These are phyloP conservation scores for Scylla paramamosain DNA, from an alignment of 1,140 invertebrate genomes.

Conservation along the genomic window DNA sequence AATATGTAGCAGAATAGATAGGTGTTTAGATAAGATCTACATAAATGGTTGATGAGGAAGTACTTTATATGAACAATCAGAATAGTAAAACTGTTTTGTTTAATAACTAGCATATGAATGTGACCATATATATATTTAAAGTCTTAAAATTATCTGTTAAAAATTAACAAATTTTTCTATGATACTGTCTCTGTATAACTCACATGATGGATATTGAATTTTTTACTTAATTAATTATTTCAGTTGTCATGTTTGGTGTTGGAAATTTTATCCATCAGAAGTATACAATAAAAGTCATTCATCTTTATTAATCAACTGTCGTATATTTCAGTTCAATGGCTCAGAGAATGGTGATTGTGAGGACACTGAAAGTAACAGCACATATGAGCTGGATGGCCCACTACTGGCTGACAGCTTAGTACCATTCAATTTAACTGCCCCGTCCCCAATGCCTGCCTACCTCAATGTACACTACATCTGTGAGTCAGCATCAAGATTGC, in stretches of 20 bases:
- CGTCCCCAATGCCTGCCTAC: constrained; percentile 89
- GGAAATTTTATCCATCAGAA: background rate
- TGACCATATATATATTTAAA: no score
- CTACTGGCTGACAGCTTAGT: constrained; percentile 86
- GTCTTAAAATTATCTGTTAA: no score
- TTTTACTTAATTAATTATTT: no score
- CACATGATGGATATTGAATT: no score
- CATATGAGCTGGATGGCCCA: constrained; percentile 83
- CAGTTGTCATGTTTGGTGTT: background rate
- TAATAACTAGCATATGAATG: no score
- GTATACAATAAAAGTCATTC: background rate
- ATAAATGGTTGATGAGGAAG: no score
- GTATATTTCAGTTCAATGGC: constrained; percentile 61
- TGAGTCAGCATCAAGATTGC: constrained; percentile 92
- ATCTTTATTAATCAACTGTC: background rate
- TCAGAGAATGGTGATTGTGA: constrained; percentile 74
- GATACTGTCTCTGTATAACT: no score
- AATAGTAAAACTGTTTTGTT: no score
- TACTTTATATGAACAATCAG: no score
- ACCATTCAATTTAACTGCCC: constrained; percentile 90
- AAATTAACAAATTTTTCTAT: no score
- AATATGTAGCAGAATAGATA: background rate
- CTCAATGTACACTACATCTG: constrained; percentile 94
- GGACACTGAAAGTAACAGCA: constrained; percentile 74
- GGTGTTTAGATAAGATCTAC: no score